A percentile compares a stretch with the other conserved stretches of the same genome.
Conservation (phyloP, 2,113 vertebrate genomes). For the Columba janthina region DNA sequence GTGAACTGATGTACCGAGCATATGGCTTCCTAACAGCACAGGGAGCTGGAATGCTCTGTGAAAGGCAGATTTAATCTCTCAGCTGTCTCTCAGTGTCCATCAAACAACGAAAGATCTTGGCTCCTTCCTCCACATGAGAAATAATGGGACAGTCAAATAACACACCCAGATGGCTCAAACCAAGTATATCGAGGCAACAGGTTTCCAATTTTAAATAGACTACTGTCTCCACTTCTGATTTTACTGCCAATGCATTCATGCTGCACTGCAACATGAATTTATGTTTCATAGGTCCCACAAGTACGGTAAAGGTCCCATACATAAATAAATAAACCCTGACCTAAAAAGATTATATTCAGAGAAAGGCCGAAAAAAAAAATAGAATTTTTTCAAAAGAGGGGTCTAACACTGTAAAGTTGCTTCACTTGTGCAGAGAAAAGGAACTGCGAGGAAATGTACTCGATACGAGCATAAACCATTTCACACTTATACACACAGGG, state of each 20-base stretch:
- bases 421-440: not conserved
- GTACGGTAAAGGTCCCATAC: not conserved
- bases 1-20: not conserved
- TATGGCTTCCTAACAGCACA: slow-evolving; percentile 10
- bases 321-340: not conserved
- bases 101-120: slow-evolving; percentile 43
- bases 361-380: not conserved
- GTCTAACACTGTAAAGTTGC: not conserved
- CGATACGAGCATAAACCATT: not conserved
- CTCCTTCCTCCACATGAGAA: not conserved
- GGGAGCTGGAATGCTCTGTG: slow-evolving; percentile 25
- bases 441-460: not conserved
- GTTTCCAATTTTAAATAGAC: slow-evolving; percentile 55
- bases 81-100: slow-evolving; percentile 61
- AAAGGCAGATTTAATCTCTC: slow-evolving; percentile 55
- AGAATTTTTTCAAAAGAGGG: not conserved
- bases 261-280: not conserved
- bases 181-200: slow-evolving; percentile 16
- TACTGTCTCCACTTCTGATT: not conserved
- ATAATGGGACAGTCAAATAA: slow-evolving; percentile 17
- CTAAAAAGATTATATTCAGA: not conserved
- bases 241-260: not conserved
- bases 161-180: slow-evolving; percentile 20
- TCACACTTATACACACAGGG: accelerated
- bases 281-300: not conserved